These are phyloP conservation scores for Tuberolachnus salignus DNA, from an alignment of 2,888 invertebrate species.

Conservation along the genomic window DNA sequence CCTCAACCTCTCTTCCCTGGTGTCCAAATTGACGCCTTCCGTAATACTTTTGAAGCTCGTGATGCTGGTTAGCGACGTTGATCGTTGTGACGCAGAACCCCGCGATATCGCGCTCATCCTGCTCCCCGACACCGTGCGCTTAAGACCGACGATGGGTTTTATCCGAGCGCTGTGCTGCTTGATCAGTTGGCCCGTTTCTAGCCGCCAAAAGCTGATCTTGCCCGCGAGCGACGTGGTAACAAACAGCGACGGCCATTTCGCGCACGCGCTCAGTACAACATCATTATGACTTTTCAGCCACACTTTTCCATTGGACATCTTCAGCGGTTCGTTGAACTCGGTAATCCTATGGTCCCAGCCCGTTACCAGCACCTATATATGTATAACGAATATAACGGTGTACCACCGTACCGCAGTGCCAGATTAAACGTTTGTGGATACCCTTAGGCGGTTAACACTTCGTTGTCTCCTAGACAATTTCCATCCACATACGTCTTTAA, in stretches of 20 bases:
- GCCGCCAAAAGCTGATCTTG: constrained; percentile 79
- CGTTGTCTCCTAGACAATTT: no score
- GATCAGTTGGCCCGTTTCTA: constrained; percentile 81
- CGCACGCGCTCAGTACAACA: constrained; percentile 75
- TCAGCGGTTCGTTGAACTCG: constrained; percentile 69
- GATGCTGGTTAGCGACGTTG: no score
- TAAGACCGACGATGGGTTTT: background rate
- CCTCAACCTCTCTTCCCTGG: background rate
- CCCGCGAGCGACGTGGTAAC: constrained; percentile 80
- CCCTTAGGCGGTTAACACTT: background rate
- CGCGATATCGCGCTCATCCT: background rate
- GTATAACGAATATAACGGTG: background rate
- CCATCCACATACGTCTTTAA: no score
- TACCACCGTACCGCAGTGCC: background rate
- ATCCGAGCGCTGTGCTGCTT: constrained; percentile 64
- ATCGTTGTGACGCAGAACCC: background rate
- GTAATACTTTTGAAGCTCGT: background rate
- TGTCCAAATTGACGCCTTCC: background rate
- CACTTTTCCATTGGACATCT: constrained; percentile 66
- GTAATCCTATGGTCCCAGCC: constrained; percentile 80
- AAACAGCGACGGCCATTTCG: constrained; percentile 71
- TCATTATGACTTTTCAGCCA: constrained; percentile 78
- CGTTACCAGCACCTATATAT: constrained; percentile 70
- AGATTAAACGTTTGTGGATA: no score
- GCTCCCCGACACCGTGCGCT: background rate